Evolutionary conservation across 2,888 invertebrate species (phyloP).

Genomic region (Heliconius ethilla): DNA sequence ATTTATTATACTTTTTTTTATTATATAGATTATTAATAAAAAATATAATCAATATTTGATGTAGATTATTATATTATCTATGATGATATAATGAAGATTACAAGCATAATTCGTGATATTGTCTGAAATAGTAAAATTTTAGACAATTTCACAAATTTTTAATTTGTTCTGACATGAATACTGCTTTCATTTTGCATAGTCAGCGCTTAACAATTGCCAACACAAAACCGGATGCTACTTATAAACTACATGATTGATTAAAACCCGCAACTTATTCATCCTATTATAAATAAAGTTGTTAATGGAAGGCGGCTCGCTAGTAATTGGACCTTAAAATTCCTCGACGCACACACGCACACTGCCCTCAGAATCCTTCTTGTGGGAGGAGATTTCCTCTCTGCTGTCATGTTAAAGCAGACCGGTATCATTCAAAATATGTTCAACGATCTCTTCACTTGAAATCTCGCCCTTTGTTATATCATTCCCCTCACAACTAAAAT

Average conservation of each 20-base stretch:
- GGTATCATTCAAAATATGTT: constrained; percentile 52
- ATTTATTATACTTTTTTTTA: neutral
- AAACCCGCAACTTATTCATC: constrained; percentile 77
- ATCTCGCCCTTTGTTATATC: constrained; percentile 28
- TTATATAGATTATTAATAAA: neutral
- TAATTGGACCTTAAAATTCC: constrained; percentile 77
- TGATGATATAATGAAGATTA: neutral
- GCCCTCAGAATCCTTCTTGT: constrained; percentile 42
- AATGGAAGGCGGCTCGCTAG: constrained; percentile 67
- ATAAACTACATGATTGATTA: constrained; percentile 74
- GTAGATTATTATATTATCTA: neutral
- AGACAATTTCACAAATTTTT: neutral
- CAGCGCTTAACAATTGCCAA: constrained; percentile 54
- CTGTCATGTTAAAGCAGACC: constrained; percentile 49
- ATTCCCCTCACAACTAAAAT: constrained; percentile 19
- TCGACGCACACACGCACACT: constrained; percentile 57
- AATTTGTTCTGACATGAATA: neutral
- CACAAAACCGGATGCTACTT: constrained; percentile 66
- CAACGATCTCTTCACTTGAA: constrained; percentile 45
- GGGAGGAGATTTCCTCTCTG: constrained; percentile 49
- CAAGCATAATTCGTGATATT: no score
- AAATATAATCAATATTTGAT: no score
- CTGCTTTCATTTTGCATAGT: constrained; percentile 34
- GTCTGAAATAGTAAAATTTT: no score
- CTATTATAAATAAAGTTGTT: constrained; percentile 76